Conservation (phyloP, 2,797 vertebrate genomes). For the Amphiprion clarkii region DNA sequence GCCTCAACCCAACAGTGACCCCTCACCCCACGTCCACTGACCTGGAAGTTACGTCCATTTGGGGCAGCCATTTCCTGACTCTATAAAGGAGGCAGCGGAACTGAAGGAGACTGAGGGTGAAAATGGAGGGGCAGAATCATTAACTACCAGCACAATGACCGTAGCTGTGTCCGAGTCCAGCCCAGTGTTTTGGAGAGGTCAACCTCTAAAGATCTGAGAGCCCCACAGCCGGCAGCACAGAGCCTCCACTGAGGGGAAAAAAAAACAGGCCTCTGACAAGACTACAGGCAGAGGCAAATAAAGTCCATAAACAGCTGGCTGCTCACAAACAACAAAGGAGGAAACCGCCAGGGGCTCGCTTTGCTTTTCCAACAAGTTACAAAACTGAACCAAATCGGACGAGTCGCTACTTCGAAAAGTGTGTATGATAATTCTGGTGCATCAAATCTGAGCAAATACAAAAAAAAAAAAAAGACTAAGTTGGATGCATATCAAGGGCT, state of each 20-base stretch:
- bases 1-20: conserved; percentile 73
- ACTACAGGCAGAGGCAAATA: conserved; percentile 43
- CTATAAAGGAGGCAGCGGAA: conserved; percentile 79
- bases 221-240: conserved; percentile 38
- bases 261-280: conserved; percentile 41
- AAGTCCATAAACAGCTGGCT: conserved; percentile 69
- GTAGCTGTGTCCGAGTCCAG: conserved; percentile 78
- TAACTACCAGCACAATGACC: conserved; percentile 80
- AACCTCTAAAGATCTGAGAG: conserved; percentile 69
- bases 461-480: conserved; percentile 15
- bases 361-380: conserved; percentile 48
- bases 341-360: conserved; percentile 40
- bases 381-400: conserved; percentile 47
- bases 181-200: conserved; percentile 77
- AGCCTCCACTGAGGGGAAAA: conserved; percentile 39
- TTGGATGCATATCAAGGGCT: conserved; percentile 20
- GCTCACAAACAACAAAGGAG: conserved; percentile 60
- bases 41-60: conserved; percentile 84
- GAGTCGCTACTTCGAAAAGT: conserved; percentile 13
- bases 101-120: conserved; percentile 67
- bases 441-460: conserved; percentile 37
- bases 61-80: conserved; percentile 77
- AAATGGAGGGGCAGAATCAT: conserved; percentile 80
- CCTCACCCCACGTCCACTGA: conserved; percentile 74
- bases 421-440: conserved; percentile 24